These are phyloP conservation scores for Steinernema scapterisci DNA, from an alignment of 2,888 invertebrate genomes.

Conservation along the genomic window DNA sequence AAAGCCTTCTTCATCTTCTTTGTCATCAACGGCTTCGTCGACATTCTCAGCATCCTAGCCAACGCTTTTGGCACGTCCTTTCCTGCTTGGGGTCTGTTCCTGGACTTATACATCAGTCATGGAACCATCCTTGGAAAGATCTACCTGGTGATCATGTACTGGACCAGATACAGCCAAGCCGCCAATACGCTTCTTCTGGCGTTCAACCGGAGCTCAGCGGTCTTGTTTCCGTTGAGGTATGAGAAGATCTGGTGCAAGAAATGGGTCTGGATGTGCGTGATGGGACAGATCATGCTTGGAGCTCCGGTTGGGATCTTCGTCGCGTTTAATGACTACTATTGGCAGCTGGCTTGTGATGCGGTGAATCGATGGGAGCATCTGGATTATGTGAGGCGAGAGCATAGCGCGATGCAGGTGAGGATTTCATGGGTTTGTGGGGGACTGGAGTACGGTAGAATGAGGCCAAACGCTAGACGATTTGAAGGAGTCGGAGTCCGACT, in stretches of 20 bases:
- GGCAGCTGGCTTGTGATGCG: neutral
- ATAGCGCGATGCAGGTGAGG: conserved; percentile 1
- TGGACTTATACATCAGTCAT: neutral
- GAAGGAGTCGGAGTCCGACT: too few relatives aligned
- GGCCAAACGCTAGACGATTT: too few relatives aligned
- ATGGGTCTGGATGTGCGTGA: neutral
- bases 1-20: conserved; percentile 32
- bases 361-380: neutral
- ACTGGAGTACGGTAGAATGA: too few relatives aligned
- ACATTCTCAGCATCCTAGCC: neutral
- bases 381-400: neutral
- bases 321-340: neutral
- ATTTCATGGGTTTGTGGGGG: too few relatives aligned
- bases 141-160: neutral
- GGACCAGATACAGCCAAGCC: neutral
- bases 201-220: conserved; percentile 14
- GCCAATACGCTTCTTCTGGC: conserved; percentile 7
- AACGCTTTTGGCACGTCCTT: conserved; percentile 20
- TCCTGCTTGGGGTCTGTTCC: conserved; percentile 16
- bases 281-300: neutral
- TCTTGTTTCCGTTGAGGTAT: neutral
- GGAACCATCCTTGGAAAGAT: conserved; percentile 7
- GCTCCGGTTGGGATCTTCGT: neutral
- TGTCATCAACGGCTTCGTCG: neutral
- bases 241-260: conserved; percentile 2